Evolutionary conservation across 2,113 vertebrate species (phyloP).

Genomic region (Apteryx owenii): DNA sequence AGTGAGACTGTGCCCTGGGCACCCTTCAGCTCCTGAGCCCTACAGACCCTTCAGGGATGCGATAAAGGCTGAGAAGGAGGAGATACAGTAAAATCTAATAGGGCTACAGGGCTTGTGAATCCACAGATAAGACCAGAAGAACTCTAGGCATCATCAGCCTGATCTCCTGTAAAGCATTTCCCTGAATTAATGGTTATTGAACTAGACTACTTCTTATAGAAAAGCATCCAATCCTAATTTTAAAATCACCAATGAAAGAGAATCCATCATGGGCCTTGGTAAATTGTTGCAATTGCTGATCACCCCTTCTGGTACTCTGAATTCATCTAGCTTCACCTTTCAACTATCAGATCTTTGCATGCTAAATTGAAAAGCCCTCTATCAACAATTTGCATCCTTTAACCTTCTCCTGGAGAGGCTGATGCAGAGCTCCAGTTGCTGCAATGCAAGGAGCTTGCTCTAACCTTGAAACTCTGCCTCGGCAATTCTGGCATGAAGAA

Average conservation of each 20-base stretch:
- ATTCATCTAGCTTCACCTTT: slow-evolving; percentile 52
- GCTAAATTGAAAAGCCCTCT: slow-evolving; percentile 61
- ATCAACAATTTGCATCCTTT: slow-evolving; percentile 67
- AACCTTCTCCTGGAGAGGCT: slow-evolving; percentile 45
- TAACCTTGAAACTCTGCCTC: slow-evolving; percentile 49
- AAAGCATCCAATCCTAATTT: not conserved
- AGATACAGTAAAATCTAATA: not conserved
- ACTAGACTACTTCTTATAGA: not conserved
- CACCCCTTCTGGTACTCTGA: not conserved
- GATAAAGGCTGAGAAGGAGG: not conserved
- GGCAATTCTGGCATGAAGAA: not conserved
- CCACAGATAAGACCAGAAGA: fast-evolving
- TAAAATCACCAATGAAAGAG: not conserved
- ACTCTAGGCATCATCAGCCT: not conserved
- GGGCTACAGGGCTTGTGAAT: not conserved
- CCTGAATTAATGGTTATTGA: not conserved
- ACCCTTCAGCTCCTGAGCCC: not conserved
- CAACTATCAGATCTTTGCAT: slow-evolving; percentile 42
- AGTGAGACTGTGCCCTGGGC: not conserved
- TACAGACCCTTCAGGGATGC: fast-evolving
- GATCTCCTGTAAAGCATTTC: not conserved
- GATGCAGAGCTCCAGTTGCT: slow-evolving; percentile 13
- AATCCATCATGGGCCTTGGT: not conserved
- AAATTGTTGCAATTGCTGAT: not conserved
- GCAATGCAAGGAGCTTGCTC: slow-evolving; percentile 13